phyloP scores from a whole-genome alignment of 2,113 vertebrate species.

The Polypterus bichir region DNA sequence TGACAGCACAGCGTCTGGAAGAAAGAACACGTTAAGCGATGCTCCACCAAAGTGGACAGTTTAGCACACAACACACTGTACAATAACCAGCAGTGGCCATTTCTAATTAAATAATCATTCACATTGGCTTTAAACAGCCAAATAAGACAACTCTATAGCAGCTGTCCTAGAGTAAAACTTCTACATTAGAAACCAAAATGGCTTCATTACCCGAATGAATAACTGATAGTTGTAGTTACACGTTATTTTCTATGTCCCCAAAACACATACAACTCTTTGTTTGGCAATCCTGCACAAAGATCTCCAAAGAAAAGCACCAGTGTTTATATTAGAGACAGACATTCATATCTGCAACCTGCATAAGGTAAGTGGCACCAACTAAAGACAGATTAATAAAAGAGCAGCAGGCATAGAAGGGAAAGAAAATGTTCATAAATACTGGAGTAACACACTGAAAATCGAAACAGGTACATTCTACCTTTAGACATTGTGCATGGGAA shows the following conservation, averaged over 20 bases:
- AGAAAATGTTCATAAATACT: constrained; percentile 38
- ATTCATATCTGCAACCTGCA: constrained; percentile 32
- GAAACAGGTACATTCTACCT: constrained; percentile 38
- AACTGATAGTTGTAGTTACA: constrained; percentile 27
- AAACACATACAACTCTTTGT: constrained; percentile 36
- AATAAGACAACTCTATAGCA: constrained; percentile 37
- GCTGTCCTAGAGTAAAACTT: constrained; percentile 37
- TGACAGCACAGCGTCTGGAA: constrained; percentile 65
- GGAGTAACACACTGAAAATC: constrained; percentile 45
- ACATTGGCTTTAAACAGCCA: constrained; percentile 64
- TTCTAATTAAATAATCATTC: constrained; percentile 45
- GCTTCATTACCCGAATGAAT: constrained; percentile 38
- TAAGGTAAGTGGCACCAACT: constrained; percentile 36
- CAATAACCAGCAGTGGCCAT: constrained; percentile 44
- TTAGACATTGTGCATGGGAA: constrained; percentile 25
- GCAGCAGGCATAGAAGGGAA: constrained; percentile 43
- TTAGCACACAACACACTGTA: constrained; percentile 58
- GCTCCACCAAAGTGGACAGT: constrained; percentile 44
- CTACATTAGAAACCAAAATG: constrained; percentile 19
- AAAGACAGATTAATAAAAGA: constrained; percentile 46
- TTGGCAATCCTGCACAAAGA: constrained; percentile 49
- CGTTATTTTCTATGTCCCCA: constrained; percentile 25
- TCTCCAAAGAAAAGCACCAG: constrained; percentile 48
- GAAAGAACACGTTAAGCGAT: constrained; percentile 38
- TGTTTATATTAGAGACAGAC: constrained; percentile 31